Evolutionary conservation across 2,888 invertebrate species (phyloP).

Genomic region (Neelides folsomi): DNA sequence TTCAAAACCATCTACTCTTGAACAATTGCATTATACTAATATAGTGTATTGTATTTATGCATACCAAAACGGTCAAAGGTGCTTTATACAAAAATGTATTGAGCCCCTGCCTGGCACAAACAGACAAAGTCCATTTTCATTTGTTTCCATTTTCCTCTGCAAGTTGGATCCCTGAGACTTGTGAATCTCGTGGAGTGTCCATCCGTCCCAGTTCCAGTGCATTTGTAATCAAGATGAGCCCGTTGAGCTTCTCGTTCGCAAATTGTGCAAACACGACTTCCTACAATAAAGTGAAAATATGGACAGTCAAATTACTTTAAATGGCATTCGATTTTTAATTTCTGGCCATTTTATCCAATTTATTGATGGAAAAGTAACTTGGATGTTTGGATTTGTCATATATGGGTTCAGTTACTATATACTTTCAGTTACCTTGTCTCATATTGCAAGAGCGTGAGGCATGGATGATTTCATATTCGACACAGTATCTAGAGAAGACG

Average conservation of each 20-base stretch:
- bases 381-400: too few species aligned
- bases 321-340: not conserved
- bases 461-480: slow-evolving; percentile 30
- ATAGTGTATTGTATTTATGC: too few species aligned
- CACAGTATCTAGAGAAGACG: slow-evolving; percentile 23
- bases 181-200: slow-evolving; percentile 26
- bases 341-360: too few species aligned
- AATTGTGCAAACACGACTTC: slow-evolving; percentile 24
- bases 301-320: not conserved
- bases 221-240: slow-evolving; percentile 21
- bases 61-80: too few species aligned
- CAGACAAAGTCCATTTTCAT: slow-evolving; percentile 21
- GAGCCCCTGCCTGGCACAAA: slow-evolving; percentile 19
- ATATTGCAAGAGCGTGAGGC: slow-evolving; percentile 27
- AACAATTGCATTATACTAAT: too few species aligned
- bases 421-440: too few species aligned
- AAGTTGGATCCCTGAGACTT: slow-evolving; percentile 29
- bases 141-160: slow-evolving; percentile 30
- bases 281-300: slow-evolving; percentile 6
- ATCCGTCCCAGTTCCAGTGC: slow-evolving; percentile 22
- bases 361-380: too few species aligned
- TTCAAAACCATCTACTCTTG: too few species aligned
- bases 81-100: slow-evolving; percentile 29
- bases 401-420: too few species aligned
- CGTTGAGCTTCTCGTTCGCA: slow-evolving; percentile 30